Evolutionary conservation across 1,140 invertebrate genomes (phyloP), one percentile per base, ranked within the genome.

Genomic region (Euwallacea fornicatus): DNA sequence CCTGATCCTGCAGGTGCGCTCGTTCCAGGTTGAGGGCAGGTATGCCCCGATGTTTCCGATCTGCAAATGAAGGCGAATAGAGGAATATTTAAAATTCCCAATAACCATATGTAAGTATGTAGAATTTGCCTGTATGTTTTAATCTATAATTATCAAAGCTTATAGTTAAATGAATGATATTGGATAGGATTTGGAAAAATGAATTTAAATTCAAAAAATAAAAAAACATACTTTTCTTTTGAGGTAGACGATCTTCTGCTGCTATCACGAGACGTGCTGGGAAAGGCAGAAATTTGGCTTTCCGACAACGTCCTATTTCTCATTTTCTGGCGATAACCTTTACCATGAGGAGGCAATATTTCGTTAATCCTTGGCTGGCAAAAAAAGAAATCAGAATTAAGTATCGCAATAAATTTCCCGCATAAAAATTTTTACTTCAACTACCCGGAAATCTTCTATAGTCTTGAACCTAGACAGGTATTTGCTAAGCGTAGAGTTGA

Each of bases 391-490:
- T 66, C 67, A 71, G 43, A 53, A 73, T 60, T 42, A 69, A 62
- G 13, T 21, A 56, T 11, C 0, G 2, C 61, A 7, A 46, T 7
- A 68, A 42, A 50, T 43, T 41, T 33, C 21, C 4, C 21, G 1
- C 21, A 33, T 33, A 33, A 33, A 33, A 1, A 33, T 33, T 4
- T 33, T 82, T 15, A 85, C 76, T 85, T 92, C 90, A 7, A 90
- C 87, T 2, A 93, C 91, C 75, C 91, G 84, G 81, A 98, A 99
- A 83, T 99, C 97, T 84, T 98, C 95, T 68, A 98, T 91, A 69
- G 87, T 95, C 81, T 97, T 96, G 82, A 96, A 99, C 78, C 93
- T 94, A 42, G 88, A 87, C 50, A 99, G 82, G 81, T 92, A 91
- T 58, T 90, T 90, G 70, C 89, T 86, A 50, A 99, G 83, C 77